Percentiles rank a stretch among this genome's conserved stretches.
Evolutionary conservation across 2,888 invertebrate species (phyloP).

Genomic region (Glyphotaelius pellucidus): DNA sequence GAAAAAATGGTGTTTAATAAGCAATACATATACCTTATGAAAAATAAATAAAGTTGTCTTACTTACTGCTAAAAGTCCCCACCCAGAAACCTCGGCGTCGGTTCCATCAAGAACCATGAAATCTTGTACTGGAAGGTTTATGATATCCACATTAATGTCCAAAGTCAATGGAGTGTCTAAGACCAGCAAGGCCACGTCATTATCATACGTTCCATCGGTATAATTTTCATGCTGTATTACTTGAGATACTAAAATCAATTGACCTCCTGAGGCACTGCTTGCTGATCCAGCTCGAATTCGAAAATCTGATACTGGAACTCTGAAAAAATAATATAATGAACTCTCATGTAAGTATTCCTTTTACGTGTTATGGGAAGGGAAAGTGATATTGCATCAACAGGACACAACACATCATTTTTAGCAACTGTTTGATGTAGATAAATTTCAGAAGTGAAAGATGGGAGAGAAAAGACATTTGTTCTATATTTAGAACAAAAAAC

Average conservation of each 20-base stretch:
- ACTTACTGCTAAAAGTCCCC: conserved; percentile 68
- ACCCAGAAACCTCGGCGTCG: conserved; percentile 74
- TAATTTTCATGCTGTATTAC: conserved; percentile 71
- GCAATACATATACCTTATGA: too few relatives aligned
- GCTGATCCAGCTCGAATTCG: conserved; percentile 67
- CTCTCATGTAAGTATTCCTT: too few relatives aligned
- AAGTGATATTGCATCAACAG: background rate
- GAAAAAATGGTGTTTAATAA: too few relatives aligned
- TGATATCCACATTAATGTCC: conserved; percentile 68
- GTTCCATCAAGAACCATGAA: conserved; percentile 70
- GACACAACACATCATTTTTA: background rate
- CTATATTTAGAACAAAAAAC: too few relatives aligned
- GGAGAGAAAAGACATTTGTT: too few relatives aligned
- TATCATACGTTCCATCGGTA: conserved; percentile 69
- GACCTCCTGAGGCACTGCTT: conserved; percentile 71
- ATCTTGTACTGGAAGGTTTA: conserved; percentile 69
- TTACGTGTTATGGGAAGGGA: background rate
- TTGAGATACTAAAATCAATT: conserved; percentile 69
- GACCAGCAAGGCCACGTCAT: conserved; percentile 73
- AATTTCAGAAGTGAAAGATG: too few relatives aligned
- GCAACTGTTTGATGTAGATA: background rate
- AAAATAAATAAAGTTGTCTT: background rate
- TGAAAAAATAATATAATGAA: background rate
- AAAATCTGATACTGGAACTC: conserved; percentile 44
- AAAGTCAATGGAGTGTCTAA: conserved; percentile 70